These are phyloP conservation scores for Salticus scenicus DNA, from an alignment of 2,888 invertebrate genomes.

Conservation along the genomic window DNA sequence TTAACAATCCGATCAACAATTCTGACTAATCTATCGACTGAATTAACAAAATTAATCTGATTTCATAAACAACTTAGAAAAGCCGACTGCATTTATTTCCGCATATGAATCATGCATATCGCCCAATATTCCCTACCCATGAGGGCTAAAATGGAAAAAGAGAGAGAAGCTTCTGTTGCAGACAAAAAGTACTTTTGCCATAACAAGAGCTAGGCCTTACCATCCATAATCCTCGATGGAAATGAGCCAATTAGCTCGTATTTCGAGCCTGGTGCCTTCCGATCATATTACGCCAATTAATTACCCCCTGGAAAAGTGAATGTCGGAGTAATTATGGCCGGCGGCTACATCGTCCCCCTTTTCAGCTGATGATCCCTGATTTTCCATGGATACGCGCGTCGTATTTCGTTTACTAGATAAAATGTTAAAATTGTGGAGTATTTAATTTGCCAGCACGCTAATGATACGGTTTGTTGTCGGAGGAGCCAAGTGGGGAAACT, in stretches of 20 bases:
- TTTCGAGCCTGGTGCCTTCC: conserved; percentile 46
- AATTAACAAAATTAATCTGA: neutral
- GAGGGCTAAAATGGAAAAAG: neutral
- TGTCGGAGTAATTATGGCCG: conserved; percentile 59
- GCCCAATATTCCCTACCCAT: neutral
- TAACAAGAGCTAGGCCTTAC: conserved; percentile 3
- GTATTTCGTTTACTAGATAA: conserved; percentile 44
- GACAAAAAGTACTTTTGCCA: neutral
- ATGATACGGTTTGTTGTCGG: conserved; percentile 28
- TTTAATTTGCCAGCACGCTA: conserved; percentile 37
- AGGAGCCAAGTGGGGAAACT: conserved; percentile 5
- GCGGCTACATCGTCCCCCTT: conserved; percentile 43
- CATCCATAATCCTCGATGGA: conserved; percentile 63
- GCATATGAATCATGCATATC: conserved; percentile 1
- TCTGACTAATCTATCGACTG: neutral
- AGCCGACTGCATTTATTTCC: neutral
- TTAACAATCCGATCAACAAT: neutral
- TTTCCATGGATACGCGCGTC: conserved; percentile 16
- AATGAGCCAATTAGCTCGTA: conserved; percentile 64
- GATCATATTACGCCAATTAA: conserved; percentile 67
- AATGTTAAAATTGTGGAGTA: conserved; percentile 41
- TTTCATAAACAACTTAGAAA: neutral
- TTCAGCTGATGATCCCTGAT: conserved; percentile 16
- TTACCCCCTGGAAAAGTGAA: conserved; percentile 47
- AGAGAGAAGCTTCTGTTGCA: neutral